phyloP scores from a whole-genome alignment of 1,140 invertebrate genomes.

The Liolophura sinensis region DNA sequence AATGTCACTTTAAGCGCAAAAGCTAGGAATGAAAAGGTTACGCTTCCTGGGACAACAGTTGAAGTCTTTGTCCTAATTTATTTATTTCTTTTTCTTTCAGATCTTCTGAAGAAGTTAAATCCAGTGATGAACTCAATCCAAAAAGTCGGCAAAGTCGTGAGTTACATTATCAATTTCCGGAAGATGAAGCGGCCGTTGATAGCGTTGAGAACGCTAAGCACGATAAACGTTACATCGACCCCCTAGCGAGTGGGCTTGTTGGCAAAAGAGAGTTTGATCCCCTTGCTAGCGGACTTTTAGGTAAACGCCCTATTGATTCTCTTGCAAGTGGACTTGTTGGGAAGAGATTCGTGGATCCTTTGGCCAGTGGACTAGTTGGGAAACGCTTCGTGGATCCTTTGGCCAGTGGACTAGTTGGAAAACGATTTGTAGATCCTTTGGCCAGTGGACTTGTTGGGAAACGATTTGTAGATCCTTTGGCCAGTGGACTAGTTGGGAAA shows the following conservation, averaged over 20 bases:
- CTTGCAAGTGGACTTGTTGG: slow-evolving; percentile 19
- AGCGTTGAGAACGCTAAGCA: slow-evolving; percentile 8
- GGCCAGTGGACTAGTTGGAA: slow-evolving; percentile 35
- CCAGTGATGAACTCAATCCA: no score
- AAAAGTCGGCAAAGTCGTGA: no score
- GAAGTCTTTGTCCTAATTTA: no score
- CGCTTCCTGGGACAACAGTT: no score
- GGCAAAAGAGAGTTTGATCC: slow-evolving; percentile 18
- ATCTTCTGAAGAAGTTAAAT: no score
- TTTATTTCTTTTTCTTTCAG: no score
- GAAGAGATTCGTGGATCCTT: slow-evolving; percentile 21
- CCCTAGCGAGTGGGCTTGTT: slow-evolving; percentile 24
- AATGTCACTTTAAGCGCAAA: no score
- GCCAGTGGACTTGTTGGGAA: slow-evolving; percentile 37
- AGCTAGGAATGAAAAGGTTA: no score
- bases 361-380: slow-evolving; percentile 23
- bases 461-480: slow-evolving; percentile 16
- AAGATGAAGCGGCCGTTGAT: no score
- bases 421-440: slow-evolving; percentile 25
- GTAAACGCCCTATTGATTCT: slow-evolving; percentile 22
- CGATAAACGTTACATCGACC: slow-evolving; percentile 25
- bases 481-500: slow-evolving; percentile 27
- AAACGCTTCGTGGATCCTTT: slow-evolving; percentile 24
- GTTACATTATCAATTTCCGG: no score
- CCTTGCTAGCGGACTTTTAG: background rate